Base-by-base conservation (phyloP, 92 coral and sea anemone genomes). In the Porites divaricata region DNA sequence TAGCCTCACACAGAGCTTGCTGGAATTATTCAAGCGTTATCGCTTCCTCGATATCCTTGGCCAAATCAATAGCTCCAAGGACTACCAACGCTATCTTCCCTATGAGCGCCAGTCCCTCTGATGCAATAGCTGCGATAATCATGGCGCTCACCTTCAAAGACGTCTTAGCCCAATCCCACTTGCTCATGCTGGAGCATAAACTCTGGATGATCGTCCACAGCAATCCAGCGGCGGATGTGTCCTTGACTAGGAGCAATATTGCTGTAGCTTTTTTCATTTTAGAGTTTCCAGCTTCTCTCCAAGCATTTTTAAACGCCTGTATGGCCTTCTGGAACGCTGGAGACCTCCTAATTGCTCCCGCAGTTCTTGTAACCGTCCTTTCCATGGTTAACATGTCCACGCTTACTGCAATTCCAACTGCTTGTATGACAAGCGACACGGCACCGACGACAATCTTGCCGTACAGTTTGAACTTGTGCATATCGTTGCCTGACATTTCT, bases 161-260 rank as follows among this genome's bases (percentile, higher is more conserved):
- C 11, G 91, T 88, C 45, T 64, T 35, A 57, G 77, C 20, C 92
- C 92, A 78, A 12, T 88, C 89, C 8, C 57, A 78, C 92, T 85
- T 77, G 23, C 26, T 16, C 92, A 88, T 88, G 14, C 78, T 61
- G 28, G 50, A 21, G 80, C 85, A 88, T 9, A 84, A 9, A 62
- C 64, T 58, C 75, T 83, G 83, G 80, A 88, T 76, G 85, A 84
- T 71, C 4, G 61, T 71, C 76, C 92, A 77, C 45, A 83, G 89
- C 63, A 88, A 72, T 14, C 75, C 86, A 2, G 86, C 90, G 10
- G 76, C 28, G 19, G 20, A 9, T 24, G 73, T 81, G 15, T 62
- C 81, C 9, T 80, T 64, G 50, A 87, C 64, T 7, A 87, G 85
- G 62, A 22, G 0, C 65, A 86, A 78, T 25, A 86, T 26, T 17